Conservation (phyloP, 92 coral and sea anemone genomes). For the Phenganax stokvisi region DNA sequence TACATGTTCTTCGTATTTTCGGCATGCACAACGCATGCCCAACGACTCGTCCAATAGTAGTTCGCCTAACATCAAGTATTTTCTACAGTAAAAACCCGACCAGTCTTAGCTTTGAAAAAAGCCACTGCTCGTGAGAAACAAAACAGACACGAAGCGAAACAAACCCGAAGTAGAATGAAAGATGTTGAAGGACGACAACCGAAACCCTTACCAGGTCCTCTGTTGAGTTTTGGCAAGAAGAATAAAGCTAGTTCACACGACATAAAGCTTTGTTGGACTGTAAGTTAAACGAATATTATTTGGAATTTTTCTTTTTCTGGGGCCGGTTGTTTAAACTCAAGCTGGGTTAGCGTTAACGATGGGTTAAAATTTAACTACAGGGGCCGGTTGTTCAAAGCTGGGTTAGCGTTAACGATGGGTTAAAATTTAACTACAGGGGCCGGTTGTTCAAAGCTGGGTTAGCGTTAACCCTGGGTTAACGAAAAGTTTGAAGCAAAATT, state of each 20-base stretch:
- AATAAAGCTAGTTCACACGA: constrained; percentile 9
- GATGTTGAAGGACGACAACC: constrained; percentile 20
- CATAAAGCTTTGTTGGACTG: constrained; percentile 89
- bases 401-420: too few species aligned
- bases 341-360: too few species aligned
- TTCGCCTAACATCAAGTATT: not conserved
- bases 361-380: too few species aligned
- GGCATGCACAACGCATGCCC: too few species aligned
- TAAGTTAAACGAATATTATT: constrained; percentile 38
- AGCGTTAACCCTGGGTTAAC: too few species aligned
- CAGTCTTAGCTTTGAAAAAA: constrained; percentile 5
- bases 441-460: too few species aligned
- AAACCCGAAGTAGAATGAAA: constrained; percentile 23
- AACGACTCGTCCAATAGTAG: too few species aligned
- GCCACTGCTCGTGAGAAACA: not conserved
- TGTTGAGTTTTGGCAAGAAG: constrained; percentile 13
- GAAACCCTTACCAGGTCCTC: constrained; percentile 36
- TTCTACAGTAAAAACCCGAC: constrained; percentile 10
- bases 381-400: too few species aligned
- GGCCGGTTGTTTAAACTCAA: too few species aligned
- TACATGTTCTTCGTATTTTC: too few species aligned
- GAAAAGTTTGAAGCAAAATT: too few species aligned
- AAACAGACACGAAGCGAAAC: constrained; percentile 1
- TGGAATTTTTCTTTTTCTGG: not conserved
- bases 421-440: too few species aligned